phyloP scores from a whole-genome alignment of 2,113 vertebrate genomes.

The Sorex araneus region DNA sequence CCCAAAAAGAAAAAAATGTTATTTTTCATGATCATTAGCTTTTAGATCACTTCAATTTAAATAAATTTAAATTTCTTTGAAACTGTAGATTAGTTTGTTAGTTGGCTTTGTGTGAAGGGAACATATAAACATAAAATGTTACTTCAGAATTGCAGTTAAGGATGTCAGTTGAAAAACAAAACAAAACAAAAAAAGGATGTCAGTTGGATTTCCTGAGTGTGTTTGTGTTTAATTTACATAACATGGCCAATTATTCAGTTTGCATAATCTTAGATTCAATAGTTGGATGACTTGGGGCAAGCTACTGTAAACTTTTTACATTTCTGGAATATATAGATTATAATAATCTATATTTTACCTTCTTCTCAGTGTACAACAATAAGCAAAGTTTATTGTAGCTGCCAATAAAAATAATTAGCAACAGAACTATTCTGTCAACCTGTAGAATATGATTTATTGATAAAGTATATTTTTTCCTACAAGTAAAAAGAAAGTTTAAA shows the following conservation, averaged over 20 bases:
- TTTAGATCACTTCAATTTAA: conserved; percentile 47
- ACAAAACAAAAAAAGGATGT: too few species aligned
- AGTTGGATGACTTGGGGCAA: conserved; percentile 34
- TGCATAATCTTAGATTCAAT: conserved; percentile 42
- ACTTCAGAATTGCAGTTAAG: conserved; percentile 59
- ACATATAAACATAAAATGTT: conserved; percentile 53
- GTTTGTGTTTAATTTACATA: conserved; percentile 66
- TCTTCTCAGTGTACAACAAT: conserved; percentile 42
- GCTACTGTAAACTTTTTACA: not conserved
- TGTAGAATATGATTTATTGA: not conserved
- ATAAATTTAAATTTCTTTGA: conserved; percentile 48
- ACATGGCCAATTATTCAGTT: conserved; percentile 59
- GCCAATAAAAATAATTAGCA: conserved; percentile 60
- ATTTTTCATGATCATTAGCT: not conserved
- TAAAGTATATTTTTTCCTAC: conserved; percentile 10
- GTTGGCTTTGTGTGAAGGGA: conserved; percentile 23
- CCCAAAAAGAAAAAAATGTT: not conserved
- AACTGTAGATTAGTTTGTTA: conserved; percentile 33
- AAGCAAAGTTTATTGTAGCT: conserved; percentile 43
- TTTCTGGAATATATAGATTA: conserved; percentile 40
- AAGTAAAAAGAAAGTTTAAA: conserved; percentile 12
- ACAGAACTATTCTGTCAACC: not conserved
- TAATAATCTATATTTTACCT: conserved; percentile 50
- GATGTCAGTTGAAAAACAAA: conserved; percentile 38
- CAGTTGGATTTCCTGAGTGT: conserved; percentile 14